Conservation (phyloP, 2,113 vertebrate species). For the Aspiorhynchus laticeps region DNA sequence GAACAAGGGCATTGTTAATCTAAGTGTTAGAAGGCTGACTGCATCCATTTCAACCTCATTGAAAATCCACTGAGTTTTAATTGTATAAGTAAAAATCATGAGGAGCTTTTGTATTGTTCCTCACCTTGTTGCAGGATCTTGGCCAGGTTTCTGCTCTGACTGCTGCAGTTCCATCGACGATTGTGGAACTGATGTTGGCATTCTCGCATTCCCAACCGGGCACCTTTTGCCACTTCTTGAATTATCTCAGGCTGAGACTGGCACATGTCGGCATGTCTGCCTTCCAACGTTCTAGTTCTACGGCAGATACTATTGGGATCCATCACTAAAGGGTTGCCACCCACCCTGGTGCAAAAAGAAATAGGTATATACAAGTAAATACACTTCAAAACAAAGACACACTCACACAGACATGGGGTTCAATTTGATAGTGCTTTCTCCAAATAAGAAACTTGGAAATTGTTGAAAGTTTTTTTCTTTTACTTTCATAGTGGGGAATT, state of each 20-base stretch:
- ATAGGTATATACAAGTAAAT: not conserved
- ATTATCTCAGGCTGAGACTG: constrained; percentile 87
- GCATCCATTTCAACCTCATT: too few species aligned
- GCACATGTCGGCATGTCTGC: constrained; percentile 83
- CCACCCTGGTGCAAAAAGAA: constrained; percentile 72
- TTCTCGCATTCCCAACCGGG: constrained; percentile 83
- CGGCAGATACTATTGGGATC: constrained; percentile 89
- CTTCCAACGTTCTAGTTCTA: constrained; percentile 80
- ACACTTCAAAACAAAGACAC: not conserved
- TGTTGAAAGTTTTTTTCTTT: not conserved
- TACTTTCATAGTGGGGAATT: not conserved
- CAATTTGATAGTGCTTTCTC: not conserved
- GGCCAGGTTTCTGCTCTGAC: constrained; percentile 84
- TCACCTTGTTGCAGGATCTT: constrained; percentile 88
- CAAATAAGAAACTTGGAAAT: not conserved
- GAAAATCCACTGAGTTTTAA: not conserved
- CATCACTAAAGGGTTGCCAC: constrained; percentile 87
- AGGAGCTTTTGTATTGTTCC: constrained; percentile 40
- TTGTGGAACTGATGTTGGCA: constrained; percentile 88
- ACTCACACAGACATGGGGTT: not conserved
- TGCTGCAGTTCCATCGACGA: constrained; percentile 88
- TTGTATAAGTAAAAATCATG: not conserved
- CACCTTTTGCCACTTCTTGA: constrained; percentile 84
- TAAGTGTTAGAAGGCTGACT: not conserved
- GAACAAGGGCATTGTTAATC: not conserved